Evolutionary conservation across 2,888 invertebrate species (phyloP), one percentile per base, ranked within the genome.

Genomic region (Herminia tarsipennalis): DNA sequence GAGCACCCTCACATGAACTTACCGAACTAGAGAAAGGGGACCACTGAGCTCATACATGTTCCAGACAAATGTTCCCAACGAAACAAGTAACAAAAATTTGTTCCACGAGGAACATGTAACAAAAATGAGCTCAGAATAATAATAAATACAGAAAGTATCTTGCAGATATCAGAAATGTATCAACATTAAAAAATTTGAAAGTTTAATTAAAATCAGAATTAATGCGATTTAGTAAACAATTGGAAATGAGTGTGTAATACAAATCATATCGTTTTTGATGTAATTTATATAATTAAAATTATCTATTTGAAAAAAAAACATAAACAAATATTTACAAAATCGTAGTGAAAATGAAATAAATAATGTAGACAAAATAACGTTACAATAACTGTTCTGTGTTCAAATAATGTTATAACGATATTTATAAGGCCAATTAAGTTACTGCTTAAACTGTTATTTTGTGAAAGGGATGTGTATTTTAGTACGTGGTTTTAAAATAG

Each of bases 1-100:
- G 73, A 20, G 92, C 92, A n/a, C 82, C 93, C 37, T 92, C 94
- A 2, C 94, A 95, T 65, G 95, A 95, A 77, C 91, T 95, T 32
- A 92, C 94, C 38, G 95, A 95, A 68, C 76, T 94, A 34, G 93
- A 93, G 60, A 92, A 92, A 66, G 89, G 86, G 44, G 90, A 90
- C 1, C 88, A 83, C 61, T 90, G 81, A 87, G 38, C 44, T 35
- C 14, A 13, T 28, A 25, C 10, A 16, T 24, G 10, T 13, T 12
- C n/a, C 18, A 17, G 2, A 27, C 16, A 38, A 17, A 28, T 10
- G 8, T 10, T 13, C n/a, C n/a, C 22, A 1, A 21, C 10, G 17
- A 20, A 37, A 38, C 27, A 20, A 13, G 12, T 21, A 16, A 29
- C 6, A 27, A 17, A 38, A 27, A 30, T 13, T 24, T 29, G 20